Evolutionary conservation across 2,888 invertebrate species (phyloP).

Genomic region (Euplexia lucipara): DNA sequence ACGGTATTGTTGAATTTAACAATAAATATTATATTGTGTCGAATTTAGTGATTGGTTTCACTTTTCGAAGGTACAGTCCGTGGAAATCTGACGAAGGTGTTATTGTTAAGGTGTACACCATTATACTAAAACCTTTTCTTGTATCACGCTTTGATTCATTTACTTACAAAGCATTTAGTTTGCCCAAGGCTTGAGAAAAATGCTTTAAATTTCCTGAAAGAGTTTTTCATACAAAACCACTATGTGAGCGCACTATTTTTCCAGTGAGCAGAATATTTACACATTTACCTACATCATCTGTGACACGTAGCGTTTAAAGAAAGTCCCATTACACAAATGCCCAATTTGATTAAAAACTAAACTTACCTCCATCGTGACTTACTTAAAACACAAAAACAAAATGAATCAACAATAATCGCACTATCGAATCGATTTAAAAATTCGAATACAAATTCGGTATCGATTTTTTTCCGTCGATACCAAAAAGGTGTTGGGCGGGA

Average conservation of each 20-base stretch:
- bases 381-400: slow-evolving; percentile 47
- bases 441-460: slow-evolving; percentile 73
- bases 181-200: not conserved
- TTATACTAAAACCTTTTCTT: slow-evolving; percentile 28
- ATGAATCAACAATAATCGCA: slow-evolving; percentile 50
- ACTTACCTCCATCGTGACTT: slow-evolving; percentile 36
- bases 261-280: too few relatives aligned
- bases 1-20: slow-evolving; percentile 64
- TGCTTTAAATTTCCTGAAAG: too few relatives aligned
- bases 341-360: slow-evolving; percentile 26
- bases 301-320: too few relatives aligned
- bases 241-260: too few relatives aligned
- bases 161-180: not conserved
- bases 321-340: not conserved
- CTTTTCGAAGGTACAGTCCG: slow-evolving; percentile 29
- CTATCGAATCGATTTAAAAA: slow-evolving; percentile 57
- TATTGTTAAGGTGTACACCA: slow-evolving; percentile 11
- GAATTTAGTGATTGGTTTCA: slow-evolving; percentile 54
- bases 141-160: not conserved
- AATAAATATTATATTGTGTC: slow-evolving; percentile 61
- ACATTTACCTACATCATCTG: too few relatives aligned
- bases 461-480: slow-evolving; percentile 82
- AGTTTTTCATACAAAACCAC: not conserved
- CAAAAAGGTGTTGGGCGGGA: slow-evolving; percentile 86
- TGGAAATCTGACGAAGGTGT: slow-evolving; percentile 44